phyloP scores from a whole-genome alignment of 2,797 vertebrate genomes.

The Mallotus villosus region DNA sequence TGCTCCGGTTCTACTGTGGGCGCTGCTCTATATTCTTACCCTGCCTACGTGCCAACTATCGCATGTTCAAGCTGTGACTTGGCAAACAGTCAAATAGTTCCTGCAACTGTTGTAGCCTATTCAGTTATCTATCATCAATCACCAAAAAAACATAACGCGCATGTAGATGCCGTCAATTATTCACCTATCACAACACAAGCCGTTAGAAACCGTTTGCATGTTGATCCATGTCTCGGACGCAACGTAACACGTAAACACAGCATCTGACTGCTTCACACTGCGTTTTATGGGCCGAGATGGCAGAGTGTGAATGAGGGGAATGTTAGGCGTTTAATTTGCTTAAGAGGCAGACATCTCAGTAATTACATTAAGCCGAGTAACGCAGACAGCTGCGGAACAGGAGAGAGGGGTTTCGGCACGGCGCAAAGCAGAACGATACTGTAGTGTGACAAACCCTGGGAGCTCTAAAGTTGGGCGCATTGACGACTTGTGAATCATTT shows the following conservation, averaged over 20 bases:
- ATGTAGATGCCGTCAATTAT: no score
- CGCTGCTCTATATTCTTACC: background rate
- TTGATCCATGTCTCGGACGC: no score
- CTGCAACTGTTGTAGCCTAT: no score
- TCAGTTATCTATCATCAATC: no score
- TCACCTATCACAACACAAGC: no score
- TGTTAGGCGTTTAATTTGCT: conserved; percentile 54
- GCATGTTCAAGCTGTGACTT: background rate
- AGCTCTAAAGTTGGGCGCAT: conserved; percentile 45
- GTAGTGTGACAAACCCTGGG: conserved; percentile 41
- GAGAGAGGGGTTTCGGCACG: background rate
- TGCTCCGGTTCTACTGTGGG: background rate
- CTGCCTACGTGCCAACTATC: background rate
- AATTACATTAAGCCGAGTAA: conserved; percentile 52
- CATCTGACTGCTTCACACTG: background rate
- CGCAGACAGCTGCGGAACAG: conserved; percentile 48
- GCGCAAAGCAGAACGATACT: conserved; percentile 1
- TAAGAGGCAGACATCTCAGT: conserved; percentile 55
- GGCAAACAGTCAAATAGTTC: no score
- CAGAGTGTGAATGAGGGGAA: conserved; percentile 46
- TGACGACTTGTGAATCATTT: conserved; percentile 7
- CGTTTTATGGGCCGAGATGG: conserved; percentile 18
- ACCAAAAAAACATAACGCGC: no score
- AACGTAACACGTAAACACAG: background rate
- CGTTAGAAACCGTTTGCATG: no score